Base-by-base conservation (phyloP, 2,888 invertebrate species). In the Drosophila meridiana region DNA sequence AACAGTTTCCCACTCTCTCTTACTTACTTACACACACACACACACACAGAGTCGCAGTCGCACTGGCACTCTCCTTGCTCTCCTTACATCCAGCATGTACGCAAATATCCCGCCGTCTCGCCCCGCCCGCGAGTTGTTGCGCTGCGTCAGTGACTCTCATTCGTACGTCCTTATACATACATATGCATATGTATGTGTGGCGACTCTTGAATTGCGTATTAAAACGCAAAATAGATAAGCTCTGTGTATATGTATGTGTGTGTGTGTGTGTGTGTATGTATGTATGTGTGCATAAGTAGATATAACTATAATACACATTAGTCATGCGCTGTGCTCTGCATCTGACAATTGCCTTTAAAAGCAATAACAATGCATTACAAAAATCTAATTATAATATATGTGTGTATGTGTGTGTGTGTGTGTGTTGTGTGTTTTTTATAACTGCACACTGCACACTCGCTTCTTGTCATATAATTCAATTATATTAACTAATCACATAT, bases 171-270 rank as follows among this genome's bases (percentile, higher is more conserved):
- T 47, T 67, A 65, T 67, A 20, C 20, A 20, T 20, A 20, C 20
- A 20, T 20, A 20, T 20, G 20, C 20, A 20, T 20, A 40, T 67
- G 53, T 53, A 43, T n/a, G 68, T 70, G 56, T 50, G 58, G 52
- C 38, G 57, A 48, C 57, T 63, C 63, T 75, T 53, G 64, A 50
- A 56, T 60, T 69, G 59, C 56, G 64, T 48, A 72, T 73, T 55
- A 69, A 64, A 76, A 76, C 64, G 58, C 64, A 59, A 48, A 76
- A 64, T 74, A 76, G 71, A 76, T 74, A 74, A 76, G 71, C 70
- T 26, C 40, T 7, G 38, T 40, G 58, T 32, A 64, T 4, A 36
- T 43, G 11, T 36, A 38, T 13, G 4, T 28, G 3, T 14, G 2
- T 20, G 1, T 30, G 14, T n/a, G 1, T 13, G 13, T 38, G 4